Evolutionary conservation across 2,888 invertebrate species (phyloP).

Genomic region (Trachelus iudaicus): DNA sequence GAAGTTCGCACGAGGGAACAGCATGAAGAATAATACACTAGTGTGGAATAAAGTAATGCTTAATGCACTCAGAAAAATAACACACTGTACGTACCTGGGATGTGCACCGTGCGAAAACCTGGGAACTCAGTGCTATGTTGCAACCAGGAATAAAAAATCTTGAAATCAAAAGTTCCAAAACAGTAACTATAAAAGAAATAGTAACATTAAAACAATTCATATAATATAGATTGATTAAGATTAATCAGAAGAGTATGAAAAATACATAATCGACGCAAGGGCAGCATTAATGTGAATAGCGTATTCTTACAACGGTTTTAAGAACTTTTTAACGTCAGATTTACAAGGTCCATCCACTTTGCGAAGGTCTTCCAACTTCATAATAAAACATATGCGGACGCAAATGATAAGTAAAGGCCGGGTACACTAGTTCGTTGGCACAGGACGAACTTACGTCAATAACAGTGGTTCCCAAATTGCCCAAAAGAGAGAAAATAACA

Average conservation of each 20-base stretch:
- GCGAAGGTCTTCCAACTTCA: no score
- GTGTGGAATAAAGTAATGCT: not conserved
- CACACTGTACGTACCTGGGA: not conserved
- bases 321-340: no score
- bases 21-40: not conserved
- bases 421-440: not conserved
- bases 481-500: not conserved
- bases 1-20: slow-evolving; percentile 2
- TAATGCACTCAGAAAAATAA: not conserved
- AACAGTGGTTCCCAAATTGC: not conserved
- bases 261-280: no score
- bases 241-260: no score
- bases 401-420: not conserved
- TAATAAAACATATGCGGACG: not conserved
- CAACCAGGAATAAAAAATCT: not conserved
- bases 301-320: no score
- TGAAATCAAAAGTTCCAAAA: not conserved
- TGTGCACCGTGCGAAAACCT: not conserved
- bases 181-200: not conserved
- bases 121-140: not conserved
- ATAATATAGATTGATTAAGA: not conserved
- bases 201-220: not conserved
- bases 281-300: no score
- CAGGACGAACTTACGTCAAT: not conserved
- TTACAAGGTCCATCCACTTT: no score